Evolutionary conservation across 2,797 vertebrate genomes (phyloP).

Genomic region (Lepidocolaptes lacrymiger): DNA sequence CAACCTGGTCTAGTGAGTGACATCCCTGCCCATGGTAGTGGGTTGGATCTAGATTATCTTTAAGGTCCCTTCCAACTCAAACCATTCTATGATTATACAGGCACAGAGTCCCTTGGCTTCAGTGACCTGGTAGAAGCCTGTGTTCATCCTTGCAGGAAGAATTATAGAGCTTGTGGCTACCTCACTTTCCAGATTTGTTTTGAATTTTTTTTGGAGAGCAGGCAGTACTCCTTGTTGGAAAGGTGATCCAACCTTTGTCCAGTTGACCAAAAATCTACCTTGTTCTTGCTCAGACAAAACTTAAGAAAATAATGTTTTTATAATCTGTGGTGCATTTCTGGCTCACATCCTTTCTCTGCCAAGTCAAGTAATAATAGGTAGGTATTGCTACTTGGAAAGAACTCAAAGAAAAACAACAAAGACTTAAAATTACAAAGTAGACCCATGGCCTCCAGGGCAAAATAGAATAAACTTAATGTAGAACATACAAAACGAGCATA

Average conservation of each 20-base stretch:
- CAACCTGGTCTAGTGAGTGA: background rate
- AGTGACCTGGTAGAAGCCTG: background rate
- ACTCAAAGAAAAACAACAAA: conserved; percentile 31
- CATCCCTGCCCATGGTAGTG: too few species aligned
- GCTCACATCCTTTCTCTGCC: conserved; percentile 7
- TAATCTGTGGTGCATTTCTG: background rate
- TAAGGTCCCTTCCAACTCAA: background rate
- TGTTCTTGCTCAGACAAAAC: background rate
- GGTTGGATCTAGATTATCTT: background rate
- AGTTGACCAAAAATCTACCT: background rate
- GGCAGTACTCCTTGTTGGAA: background rate
- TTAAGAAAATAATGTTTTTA: background rate
- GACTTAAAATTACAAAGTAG: conserved; percentile 16
- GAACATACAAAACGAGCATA: background rate
- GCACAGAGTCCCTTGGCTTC: background rate
- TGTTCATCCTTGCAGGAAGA: background rate
- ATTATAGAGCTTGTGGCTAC: background rate
- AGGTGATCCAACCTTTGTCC: background rate
- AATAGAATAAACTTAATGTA: background rate
- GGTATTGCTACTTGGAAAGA: conserved; percentile 7
- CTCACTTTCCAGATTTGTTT: background rate
- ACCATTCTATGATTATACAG: background rate
- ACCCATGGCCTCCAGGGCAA: background rate
- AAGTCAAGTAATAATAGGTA: conserved; percentile 54
- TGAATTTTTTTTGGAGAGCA: background rate